phyloP scores from a whole-genome alignment of 2,797 vertebrate genomes.

The Chelmon rostratus region DNA sequence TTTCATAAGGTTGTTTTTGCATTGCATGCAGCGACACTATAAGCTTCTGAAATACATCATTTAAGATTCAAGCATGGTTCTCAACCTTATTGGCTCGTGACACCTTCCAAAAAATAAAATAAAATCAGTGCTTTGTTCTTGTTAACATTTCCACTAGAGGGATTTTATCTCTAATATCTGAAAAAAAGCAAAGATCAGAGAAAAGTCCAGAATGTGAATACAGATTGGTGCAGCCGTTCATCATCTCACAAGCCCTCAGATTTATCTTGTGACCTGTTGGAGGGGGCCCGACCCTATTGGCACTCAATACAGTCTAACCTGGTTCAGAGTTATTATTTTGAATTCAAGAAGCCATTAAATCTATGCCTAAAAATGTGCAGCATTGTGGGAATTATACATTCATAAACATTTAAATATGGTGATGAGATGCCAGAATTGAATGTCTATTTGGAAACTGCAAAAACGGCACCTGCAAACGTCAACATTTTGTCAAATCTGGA shows the following conservation, averaged over 20 bases:
- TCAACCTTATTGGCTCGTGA: no score
- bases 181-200: no score
- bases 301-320: neutral
- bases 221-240: no score
- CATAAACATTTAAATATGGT: neutral
- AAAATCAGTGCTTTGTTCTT: no score
- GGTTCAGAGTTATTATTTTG: neutral
- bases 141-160: no score
- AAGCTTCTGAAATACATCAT: neutral
- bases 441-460: neutral
- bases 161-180: no score
- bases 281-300: neutral
- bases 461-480: neutral
- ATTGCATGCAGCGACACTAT: neutral
- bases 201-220: no score
- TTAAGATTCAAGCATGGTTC: no score
- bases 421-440: conserved; percentile 4
- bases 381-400: no score
- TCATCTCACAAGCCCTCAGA: no score
- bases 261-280: neutral
- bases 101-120: no score
- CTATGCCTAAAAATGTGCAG: neutral
- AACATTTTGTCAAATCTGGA: conserved; percentile 2
- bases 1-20: neutral
- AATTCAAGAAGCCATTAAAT: neutral